Base-by-base conservation (phyloP, 1,140 invertebrate species). In the Phymorhynchus buccinoides region DNA sequence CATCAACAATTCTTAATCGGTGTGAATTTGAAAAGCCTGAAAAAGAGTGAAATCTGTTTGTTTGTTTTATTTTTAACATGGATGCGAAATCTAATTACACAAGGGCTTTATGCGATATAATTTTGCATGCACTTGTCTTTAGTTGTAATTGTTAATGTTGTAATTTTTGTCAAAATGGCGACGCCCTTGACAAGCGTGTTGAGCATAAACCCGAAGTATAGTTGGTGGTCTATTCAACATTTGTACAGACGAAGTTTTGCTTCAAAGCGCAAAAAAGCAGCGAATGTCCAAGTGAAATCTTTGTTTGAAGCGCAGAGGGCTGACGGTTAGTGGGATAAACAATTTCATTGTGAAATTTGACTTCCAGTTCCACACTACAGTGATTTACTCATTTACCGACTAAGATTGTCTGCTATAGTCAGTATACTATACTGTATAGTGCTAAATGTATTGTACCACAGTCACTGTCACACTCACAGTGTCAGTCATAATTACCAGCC, bases 261-360 rank as follows among this genome's bases (percentile, higher is more conserved):
- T 30, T 73, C 66, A 32, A 83, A 44, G 39, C 35, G 66, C 18
- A 83, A 73, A 37, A 41, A 44, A 14, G 27, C 7, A 41, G 41
- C 18, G 41, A n/a, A 32, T 66, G 56, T 66, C 66, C 56, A 35
- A n/a, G n/a, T 83, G 27, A 83, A 71, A 44, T 83, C 81, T 42
- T 2, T 83, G 9, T 83, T 83, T 32, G 66, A 83, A 44, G 41
- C 37, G 30, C 62, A 83, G 22, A 41, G 4, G 0, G 18, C 12
- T 32, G 32, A n/a, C 18, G 66, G 81, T 83, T 18, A 30, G 44
- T 3, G 52, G 16, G 27, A n/a, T n/a, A n/a, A 80, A 52, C 1
- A n/a, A 48, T 56, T 32, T 56, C 22, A 35, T 41, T 80, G 30
- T n/a, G 42, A 80, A 32, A 16, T 42, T 16, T 78, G 41, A 39